Evolutionary conservation across 2,113 vertebrate genomes (phyloP), one percentile per base, ranked within the genome.

Genomic region (Dunckerocampus dactyliophorus): DNA sequence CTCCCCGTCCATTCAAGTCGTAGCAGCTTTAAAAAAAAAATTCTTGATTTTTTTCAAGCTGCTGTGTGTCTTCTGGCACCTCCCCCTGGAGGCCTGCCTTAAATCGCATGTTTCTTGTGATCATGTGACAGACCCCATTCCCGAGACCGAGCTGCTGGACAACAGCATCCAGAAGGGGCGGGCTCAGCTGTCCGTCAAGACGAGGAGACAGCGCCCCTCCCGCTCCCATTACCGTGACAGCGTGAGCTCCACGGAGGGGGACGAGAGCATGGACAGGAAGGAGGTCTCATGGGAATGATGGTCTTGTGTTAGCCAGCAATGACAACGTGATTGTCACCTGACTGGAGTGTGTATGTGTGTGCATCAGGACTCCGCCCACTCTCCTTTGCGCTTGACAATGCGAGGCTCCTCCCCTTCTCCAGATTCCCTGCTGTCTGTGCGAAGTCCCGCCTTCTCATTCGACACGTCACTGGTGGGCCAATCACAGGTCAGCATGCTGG

Each of bases 111-210:
- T 39, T 39, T 39, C 37, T 43, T 11, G 20, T 22, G n/a, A 17
- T 45, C 2, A 3, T 49, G 56, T 83, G 67, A 59, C 88, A 94
- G 94, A 95, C 87, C 87, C 39, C 39, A 88, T 96, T 79, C 94
- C 94, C 62, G 94, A 95, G 86, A 95, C 94, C 0, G 90, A 93
- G 72, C 92, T 94, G 62, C 86, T 96, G 85, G 94, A 96, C 74
- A 95, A 89, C 88, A 96, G 92, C 78, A 89, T 95, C 80, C 94
- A 95, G 85, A 96, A 95, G 80, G 92, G 93, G 63, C 90, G 93
- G 0, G 94, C 92, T 51, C 93, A 95, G 55, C 90, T 95, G 48
- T 89, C 93, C 7, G 88, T 93, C 81, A 93, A 93, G 65, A 76
- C 91, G 46, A 87, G 92, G 6, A 87, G 93, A 24, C 91, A 92